Conservation (phyloP, 2,888 invertebrate species). For the Prenolepis imparis region DNA sequence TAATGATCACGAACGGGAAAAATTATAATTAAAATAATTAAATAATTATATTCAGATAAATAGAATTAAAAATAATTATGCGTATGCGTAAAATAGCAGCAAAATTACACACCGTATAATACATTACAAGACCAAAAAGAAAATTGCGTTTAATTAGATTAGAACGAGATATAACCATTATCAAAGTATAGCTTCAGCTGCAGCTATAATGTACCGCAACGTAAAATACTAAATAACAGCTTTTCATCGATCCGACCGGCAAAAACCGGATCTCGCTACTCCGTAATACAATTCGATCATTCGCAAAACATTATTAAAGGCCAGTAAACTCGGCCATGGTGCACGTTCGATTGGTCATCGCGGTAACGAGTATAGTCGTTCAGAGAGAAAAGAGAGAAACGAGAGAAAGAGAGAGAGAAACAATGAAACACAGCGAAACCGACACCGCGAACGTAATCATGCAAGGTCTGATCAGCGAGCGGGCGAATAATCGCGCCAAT, state of each 20-base stretch:
- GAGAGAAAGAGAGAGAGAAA: too few species aligned
- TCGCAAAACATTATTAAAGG: slow-evolving; percentile 51
- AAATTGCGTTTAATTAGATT: neutral
- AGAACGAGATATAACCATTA: neutral
- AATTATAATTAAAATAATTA: slow-evolving; percentile 12
- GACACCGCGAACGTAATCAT: slow-evolving; percentile 50
- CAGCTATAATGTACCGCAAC: neutral
- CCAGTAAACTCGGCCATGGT: slow-evolving; percentile 26
- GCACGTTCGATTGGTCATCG: slow-evolving; percentile 33
- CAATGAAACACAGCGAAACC: neutral
- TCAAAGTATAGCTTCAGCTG: neutral
- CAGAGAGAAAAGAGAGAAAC: slow-evolving; percentile 15
- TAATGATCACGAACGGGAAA: neutral
- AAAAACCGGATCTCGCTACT: slow-evolving; percentile 15
- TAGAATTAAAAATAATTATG: slow-evolving; percentile 13
- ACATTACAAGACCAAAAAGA: neutral
- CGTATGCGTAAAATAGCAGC: neutral
- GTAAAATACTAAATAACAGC: slow-evolving; percentile 34
- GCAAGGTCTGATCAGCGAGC: slow-evolving; percentile 51
- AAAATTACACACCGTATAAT: neutral
- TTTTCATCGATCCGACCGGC: neutral
- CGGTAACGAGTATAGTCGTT: slow-evolving; percentile 9
- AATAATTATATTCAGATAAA: slow-evolving; percentile 12
- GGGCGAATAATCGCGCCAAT: slow-evolving; percentile 60
- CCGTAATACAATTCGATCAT: slow-evolving; percentile 49